Base-by-base conservation (phyloP, 2,888 invertebrate genomes). In the Perizoma affinitatum region DNA sequence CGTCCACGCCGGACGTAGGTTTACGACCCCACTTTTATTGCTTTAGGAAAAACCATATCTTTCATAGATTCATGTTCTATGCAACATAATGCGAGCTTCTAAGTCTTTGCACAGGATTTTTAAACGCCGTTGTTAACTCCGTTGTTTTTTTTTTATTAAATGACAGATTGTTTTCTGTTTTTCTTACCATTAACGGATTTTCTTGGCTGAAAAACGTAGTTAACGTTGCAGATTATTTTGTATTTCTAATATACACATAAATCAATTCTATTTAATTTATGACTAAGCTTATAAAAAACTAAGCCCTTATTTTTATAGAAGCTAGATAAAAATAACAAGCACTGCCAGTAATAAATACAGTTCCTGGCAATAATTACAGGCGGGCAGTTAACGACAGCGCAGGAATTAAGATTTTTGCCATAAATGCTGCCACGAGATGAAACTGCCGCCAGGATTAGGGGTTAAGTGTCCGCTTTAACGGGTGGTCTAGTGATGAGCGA, bases 341-440 rank as follows among this genome's bases (percentile, higher is more conserved):
- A 79, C 80, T 86, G 72, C 67, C 70, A 68, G 80, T 88, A 90
- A 89, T 89, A 88, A 86, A 90, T 87, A 87, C 90, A 83, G 86
- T 80, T 79, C 73, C 79, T 79, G 83, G 78, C 82, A 82, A 89
- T 92, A 91, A 92, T 91, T 92, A 91, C 88, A 79, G 82, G 74
- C 82, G 86, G 87, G 87, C 91, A 89, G 89, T 91, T 91, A 91
- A 89, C 87, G 86, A 79, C 91, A 90, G 88, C 76, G 78, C 76
- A 75, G 82, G 87, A 88, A 91, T 91, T 91, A 92, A 91, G 91
- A 91, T 90, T 91, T 92, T 91, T 89, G 88, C 90, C 84, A 88
- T 92, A 91, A 92, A 91, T 86, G 90, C 87, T 82, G 79, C 65
- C 70, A 63, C 69, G 76, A 83, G 83, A 86, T 85, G 84, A 86